A percentile compares a stretch with the other conserved stretches of the same genome.
Evolutionary conservation across 2,113 vertebrate genomes (phyloP).

Genomic region (Semnornis frantzii): DNA sequence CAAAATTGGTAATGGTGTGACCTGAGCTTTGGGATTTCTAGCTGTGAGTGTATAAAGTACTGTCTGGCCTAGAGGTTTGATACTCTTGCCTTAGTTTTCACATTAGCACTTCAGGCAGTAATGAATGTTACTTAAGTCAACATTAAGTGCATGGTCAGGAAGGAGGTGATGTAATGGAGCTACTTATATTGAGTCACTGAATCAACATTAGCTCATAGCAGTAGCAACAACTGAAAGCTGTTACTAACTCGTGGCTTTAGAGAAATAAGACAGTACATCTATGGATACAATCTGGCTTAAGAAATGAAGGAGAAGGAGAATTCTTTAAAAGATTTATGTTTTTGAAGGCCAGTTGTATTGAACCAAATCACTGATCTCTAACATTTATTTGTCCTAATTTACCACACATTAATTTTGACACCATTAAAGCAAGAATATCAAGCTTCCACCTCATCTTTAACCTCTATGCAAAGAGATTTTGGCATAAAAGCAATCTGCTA

Average conservation of each 20-base stretch:
- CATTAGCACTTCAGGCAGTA: not conserved
- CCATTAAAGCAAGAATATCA: not conserved
- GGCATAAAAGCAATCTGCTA: not conserved
- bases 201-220: not conserved
- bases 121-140: not conserved
- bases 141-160: not conserved
- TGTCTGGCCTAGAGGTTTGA: not conserved
- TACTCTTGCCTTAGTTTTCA: not conserved
- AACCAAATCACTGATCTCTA: not conserved
- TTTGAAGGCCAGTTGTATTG: not conserved
- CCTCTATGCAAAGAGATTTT: not conserved
- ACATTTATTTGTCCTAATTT: constrained; percentile 26
- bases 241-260: not conserved
- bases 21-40: not conserved
- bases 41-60: not conserved
- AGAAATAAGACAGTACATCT: not conserved
- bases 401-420: not conserved
- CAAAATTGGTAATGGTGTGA: not conserved
- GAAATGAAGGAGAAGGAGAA: not conserved
- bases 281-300: not conserved
- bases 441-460: not conserved
- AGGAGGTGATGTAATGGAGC: not conserved
- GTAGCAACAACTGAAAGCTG: not conserved
- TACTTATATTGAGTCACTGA: not conserved
- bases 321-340: not conserved